Base-by-base conservation (phyloP, 2,888 invertebrate species). In the Tiliacea citrago region DNA sequence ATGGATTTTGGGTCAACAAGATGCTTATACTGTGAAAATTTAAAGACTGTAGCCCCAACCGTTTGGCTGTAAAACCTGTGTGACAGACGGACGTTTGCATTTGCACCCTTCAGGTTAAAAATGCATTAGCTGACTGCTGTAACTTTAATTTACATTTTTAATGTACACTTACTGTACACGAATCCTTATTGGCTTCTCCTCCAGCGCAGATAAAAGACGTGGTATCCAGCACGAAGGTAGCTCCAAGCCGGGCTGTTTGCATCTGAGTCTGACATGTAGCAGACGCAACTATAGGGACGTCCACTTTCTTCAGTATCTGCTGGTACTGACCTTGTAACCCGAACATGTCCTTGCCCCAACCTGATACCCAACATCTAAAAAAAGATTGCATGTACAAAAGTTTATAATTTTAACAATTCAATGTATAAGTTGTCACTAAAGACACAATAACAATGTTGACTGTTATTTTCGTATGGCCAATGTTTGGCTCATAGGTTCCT, bases 311-410 rank as follows among this genome's bases (percentile, higher is more conserved):
- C 90, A 98, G 93, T 53, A 98, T 97, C 82, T 97, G 97, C 91
- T 98, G 97, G 89, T 97, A 97, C 80, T 93, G 95, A 0, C 96
- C 97, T 92, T 92, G 96, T 6, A 92, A 58, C 2, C 96, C 97
- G 81, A 98, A 99, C 84, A 98, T 97, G 84, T 98, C 97, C 91
- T 98, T 98, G 21, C 99, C 99, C 98, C 99, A 99, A 18, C 99
- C 99, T n/a, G 98, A 96, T 0, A 98, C 98, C 94, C 96, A 97
- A 88, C 98, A 98, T 80, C 96, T 96, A 75, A 24, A 76, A 55
- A 57, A 60, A n/a, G 3, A 35, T 39, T 39, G 7, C 39, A 39
- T 4, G 39, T 39, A 2, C 39, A 39, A 61, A 21, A 35, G 21
- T 35, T 6, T 12, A 60, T 35, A 7, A 35, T 60, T 18, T 7